A percentile compares a stretch with the other conserved stretches of the same genome.
Evolutionary conservation across 2,113 vertebrate species (phyloP).

Genomic region (Pipa parva): DNA sequence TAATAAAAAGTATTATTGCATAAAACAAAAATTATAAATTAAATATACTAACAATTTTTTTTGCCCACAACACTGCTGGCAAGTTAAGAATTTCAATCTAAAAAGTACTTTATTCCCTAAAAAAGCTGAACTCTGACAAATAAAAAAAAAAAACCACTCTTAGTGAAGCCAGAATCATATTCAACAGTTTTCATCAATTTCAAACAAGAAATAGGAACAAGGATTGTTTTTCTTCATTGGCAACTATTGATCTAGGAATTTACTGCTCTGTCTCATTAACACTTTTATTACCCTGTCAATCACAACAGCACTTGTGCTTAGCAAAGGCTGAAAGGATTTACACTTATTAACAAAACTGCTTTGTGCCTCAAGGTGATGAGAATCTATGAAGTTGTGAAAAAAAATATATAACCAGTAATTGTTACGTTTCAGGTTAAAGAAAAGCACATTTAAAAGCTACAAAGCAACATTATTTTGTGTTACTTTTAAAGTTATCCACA

Average conservation of each 20-base stretch:
- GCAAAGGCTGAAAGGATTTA: conserved; percentile 64
- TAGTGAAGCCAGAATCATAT: conserved; percentile 31
- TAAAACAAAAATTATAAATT: no score
- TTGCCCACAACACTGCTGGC: no score
- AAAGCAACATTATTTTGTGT: conserved; percentile 18
- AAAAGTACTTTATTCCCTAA: background rate
- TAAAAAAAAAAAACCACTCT: background rate
- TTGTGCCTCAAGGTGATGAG: conserved; percentile 59
- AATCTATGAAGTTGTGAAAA: conserved; percentile 48
- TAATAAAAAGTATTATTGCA: no score
- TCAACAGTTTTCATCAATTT: conserved; percentile 55
- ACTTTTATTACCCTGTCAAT: conserved; percentile 74
- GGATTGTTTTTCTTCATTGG: conserved; percentile 68
- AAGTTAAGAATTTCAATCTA: background rate
- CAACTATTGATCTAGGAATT: conserved; percentile 63
- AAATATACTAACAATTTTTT: no score
- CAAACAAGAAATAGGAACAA: conserved; percentile 59
- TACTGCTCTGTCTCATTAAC: conserved; percentile 66
- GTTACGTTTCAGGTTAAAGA: conserved; percentile 4
- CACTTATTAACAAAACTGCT: conserved; percentile 65
- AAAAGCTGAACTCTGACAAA: background rate
- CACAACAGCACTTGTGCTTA: conserved; percentile 57
- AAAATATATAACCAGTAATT: conserved; percentile 34
- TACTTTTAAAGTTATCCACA: conserved; percentile 4
- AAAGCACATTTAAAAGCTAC: conserved; percentile 5